Percentiles rank a stretch among this genome's conserved stretches.
Conservation (phyloP, 2,888 invertebrate species). For the Hipparchia semele region DNA sequence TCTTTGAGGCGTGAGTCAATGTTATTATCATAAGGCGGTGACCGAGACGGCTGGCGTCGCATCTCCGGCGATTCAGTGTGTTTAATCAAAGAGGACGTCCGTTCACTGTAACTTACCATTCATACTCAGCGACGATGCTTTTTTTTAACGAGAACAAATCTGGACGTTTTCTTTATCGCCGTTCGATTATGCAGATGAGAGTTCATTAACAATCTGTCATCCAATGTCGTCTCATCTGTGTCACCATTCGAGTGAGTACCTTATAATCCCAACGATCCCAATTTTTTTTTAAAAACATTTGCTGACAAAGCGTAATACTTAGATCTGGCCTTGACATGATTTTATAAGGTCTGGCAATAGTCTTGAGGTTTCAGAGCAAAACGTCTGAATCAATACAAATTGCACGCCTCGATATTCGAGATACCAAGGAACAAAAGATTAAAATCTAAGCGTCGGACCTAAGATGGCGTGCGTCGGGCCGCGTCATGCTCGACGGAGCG, state of each 20-base stretch:
- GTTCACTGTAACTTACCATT: conserved; percentile 17
- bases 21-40: conserved; percentile 51
- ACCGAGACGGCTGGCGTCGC: conserved; percentile 51
- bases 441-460: conserved; percentile 37
- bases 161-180: background rate
- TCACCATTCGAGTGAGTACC: too few species aligned
- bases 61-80: conserved; percentile 49
- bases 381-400: conserved; percentile 5
- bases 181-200: background rate
- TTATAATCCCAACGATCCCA: too few species aligned
- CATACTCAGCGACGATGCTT: conserved; percentile 17
- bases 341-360: conserved; percentile 5
- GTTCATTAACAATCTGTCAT: background rate
- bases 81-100: conserved; percentile 50
- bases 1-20: conserved; percentile 47
- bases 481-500: conserved; percentile 74
- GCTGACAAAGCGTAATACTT: conserved; percentile 5
- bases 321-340: conserved; percentile 11
- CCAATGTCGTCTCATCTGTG: too few species aligned
- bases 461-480: conserved; percentile 48
- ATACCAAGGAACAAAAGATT: conserved; percentile 34
- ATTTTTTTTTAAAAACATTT: background rate
- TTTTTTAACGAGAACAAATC: conserved; percentile 6
- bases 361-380: conserved; percentile 3
- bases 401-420: conserved; percentile 17